phyloP scores from a whole-genome alignment of 2,888 invertebrate species.

The Bombylius discolor region DNA sequence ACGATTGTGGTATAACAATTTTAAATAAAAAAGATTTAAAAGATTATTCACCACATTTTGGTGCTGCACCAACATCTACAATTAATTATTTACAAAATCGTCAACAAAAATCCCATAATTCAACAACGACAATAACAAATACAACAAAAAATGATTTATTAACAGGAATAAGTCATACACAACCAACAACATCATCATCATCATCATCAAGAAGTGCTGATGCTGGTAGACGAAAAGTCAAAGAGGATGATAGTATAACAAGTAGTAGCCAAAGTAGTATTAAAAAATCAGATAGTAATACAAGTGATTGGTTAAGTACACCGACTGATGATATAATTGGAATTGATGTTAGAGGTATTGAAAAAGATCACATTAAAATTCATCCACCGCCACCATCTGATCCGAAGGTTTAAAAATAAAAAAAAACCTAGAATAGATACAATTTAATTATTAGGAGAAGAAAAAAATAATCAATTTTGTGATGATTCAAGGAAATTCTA shows the following conservation, averaged over 20 bases:
- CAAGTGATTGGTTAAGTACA: constrained; percentile 22
- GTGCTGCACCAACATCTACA: constrained; percentile 18
- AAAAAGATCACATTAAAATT: constrained; percentile 19
- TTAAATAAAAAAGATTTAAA: constrained; percentile 18
- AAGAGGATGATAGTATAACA: neutral
- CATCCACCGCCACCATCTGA: constrained; percentile 10
- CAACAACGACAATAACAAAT: constrained; percentile 6
- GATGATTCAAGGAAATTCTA: too few relatives aligned
- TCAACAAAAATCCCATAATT: neutral
- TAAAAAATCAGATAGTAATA: constrained; percentile 21
- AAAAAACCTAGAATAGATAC: too few relatives aligned
- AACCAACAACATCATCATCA: constrained; percentile 16
- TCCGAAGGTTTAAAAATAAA: constrained; percentile 15
- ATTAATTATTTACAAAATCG: constrained; percentile 17
- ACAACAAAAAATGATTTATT: neutral
- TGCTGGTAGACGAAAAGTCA: neutral
- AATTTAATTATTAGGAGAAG: too few relatives aligned
- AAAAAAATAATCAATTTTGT: too few relatives aligned
- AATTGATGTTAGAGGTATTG: constrained; percentile 21
- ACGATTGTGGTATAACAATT: constrained; percentile 14
- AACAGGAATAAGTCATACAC: neutral
- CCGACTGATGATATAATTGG: constrained; percentile 22
- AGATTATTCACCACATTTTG: constrained; percentile 21
- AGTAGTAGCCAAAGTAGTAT: constrained; percentile 12
- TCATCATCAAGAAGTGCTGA: constrained; percentile 16